Conservation (phyloP, 1,140 invertebrate genomes). For the Drosophila lacertosa region DNA sequence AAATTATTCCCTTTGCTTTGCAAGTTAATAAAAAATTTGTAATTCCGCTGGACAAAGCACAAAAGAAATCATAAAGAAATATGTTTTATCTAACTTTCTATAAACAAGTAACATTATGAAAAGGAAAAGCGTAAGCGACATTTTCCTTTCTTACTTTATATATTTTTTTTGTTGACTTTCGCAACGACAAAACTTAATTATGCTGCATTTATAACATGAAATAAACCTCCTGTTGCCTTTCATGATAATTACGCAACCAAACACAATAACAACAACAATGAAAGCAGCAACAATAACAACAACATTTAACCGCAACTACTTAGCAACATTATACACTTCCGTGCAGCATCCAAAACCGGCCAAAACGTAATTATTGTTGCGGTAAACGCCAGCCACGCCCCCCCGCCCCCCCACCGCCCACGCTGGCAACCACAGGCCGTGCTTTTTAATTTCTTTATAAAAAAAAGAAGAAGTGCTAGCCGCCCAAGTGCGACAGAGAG, state of each 20-base stretch:
- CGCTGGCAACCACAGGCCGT: constrained; percentile 52
- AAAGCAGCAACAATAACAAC: constrained; percentile 28
- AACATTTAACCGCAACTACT: constrained; percentile 75
- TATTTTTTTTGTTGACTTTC: constrained; percentile 30
- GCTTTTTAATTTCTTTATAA: constrained; percentile 75
- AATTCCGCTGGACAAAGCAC: not conserved
- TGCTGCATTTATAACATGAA: constrained; percentile 69
- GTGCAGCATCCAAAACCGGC: constrained; percentile 65
- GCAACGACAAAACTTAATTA: constrained; percentile 68
- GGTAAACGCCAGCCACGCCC: constrained; percentile 58
- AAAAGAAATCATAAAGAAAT: constrained; percentile 4
- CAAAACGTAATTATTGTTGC: constrained; percentile 81
- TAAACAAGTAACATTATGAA: constrained; percentile 11
- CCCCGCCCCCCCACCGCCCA: not conserved
- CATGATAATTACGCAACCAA: constrained; percentile 65
- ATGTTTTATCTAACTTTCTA: constrained; percentile 18
- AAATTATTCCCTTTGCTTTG: not conserved
- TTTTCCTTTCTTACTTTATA: constrained; percentile 31
- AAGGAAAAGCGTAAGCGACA: constrained; percentile 5
- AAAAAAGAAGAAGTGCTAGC: constrained; percentile 25
- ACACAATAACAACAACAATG: constrained; percentile 50
- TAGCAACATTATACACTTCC: constrained; percentile 82
- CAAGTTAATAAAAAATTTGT: constrained; percentile 4
- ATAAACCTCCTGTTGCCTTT: constrained; percentile 81
- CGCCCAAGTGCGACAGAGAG: constrained; percentile 27